Percentiles rank a stretch among this genome's conserved stretches.
phyloP scores from a whole-genome alignment of 2,888 invertebrate species.

The Creontiades dilutus region DNA sequence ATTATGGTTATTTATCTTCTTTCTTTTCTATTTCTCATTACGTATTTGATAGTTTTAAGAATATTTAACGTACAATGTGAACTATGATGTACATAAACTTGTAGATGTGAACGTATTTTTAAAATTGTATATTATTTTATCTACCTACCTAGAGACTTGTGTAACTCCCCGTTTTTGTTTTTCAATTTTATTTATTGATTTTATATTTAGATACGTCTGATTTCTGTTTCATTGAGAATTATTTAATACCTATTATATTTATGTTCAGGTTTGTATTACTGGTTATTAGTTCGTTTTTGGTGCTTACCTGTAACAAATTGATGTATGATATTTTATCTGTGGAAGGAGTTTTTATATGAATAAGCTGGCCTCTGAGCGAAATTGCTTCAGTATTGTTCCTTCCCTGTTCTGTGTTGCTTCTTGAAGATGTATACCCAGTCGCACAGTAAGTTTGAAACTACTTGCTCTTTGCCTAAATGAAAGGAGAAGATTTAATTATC shows the following conservation, averaged over 20 bases:
- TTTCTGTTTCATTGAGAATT: constrained; percentile 15
- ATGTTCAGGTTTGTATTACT: constrained; percentile 52
- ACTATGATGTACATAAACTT: constrained; percentile 59
- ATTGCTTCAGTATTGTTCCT: constrained; percentile 36
- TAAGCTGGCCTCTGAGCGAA: constrained; percentile 30
- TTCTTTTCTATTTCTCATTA: constrained; percentile 57
- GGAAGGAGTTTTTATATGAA: constrained; percentile 3
- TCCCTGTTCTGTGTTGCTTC: constrained; percentile 23
- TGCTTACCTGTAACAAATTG: constrained; percentile 54
- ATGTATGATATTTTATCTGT: constrained; percentile 31
- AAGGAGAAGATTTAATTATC: constrained; percentile 27
- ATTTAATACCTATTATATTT: constrained; percentile 61
- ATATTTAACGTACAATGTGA: constrained; percentile 71
- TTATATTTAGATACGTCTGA: neutral
- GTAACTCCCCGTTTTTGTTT: constrained; percentile 17
- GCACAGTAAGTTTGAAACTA: constrained; percentile 46
- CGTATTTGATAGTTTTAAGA: constrained; percentile 53
- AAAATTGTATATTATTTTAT: constrained; percentile 26
- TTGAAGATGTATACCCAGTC: constrained; percentile 44
- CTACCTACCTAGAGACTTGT: constrained; percentile 23
- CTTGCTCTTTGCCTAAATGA: constrained; percentile 50
- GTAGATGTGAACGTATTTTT: constrained; percentile 37
- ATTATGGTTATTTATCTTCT: neutral
- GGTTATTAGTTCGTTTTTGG: constrained; percentile 41
- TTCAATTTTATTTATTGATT: constrained; percentile 35